Conservation (phyloP, 1,140 invertebrate species). For the Pachyrhynchus sulphureomaculatus region DNA sequence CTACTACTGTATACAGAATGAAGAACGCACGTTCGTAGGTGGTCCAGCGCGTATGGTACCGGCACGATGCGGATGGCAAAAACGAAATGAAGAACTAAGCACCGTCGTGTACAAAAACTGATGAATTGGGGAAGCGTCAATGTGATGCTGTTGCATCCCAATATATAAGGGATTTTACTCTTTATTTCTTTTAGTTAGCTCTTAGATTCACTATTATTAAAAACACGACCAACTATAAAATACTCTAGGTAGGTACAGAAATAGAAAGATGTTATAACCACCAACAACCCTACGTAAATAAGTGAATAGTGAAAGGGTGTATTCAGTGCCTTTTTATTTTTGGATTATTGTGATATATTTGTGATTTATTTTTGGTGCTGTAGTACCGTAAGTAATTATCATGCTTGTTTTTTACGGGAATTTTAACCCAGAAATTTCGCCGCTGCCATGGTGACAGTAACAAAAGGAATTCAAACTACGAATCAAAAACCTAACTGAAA, state of each 20-base stretch:
- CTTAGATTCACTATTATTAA: slow-evolving; percentile 23
- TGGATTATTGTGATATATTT: slow-evolving; percentile 3
- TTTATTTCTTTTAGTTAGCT: slow-evolving; percentile 29
- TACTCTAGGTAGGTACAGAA: slow-evolving; percentile 19
- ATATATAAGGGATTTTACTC: slow-evolving; percentile 28
- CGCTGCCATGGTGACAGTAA: too few species aligned
- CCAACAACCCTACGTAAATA: background rate
- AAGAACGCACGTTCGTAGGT: background rate
- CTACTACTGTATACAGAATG: too few species aligned
- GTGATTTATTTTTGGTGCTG: background rate
- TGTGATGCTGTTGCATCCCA: slow-evolving; percentile 16
- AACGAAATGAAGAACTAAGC: slow-evolving; percentile 23
- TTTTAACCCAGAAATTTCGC: too few species aligned
- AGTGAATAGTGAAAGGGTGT: background rate
- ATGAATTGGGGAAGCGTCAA: slow-evolving; percentile 24
- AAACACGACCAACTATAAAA: background rate
- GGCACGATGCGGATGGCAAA: slow-evolving; percentile 4
- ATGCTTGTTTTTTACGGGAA: too few species aligned
- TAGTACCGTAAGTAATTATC: slow-evolving; percentile 19
- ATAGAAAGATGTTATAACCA: background rate
- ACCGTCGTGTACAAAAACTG: background rate
- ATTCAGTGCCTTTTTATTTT: background rate
- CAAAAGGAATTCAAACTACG: too few species aligned
- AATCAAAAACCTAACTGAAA: too few species aligned
- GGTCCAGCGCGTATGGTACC: slow-evolving; percentile 13